A percentile compares a stretch with the other conserved stretches of the same genome.
These are phyloP conservation scores for Cariama cristata DNA, from an alignment of 2,113 vertebrate species.

Conservation along the genomic window DNA sequence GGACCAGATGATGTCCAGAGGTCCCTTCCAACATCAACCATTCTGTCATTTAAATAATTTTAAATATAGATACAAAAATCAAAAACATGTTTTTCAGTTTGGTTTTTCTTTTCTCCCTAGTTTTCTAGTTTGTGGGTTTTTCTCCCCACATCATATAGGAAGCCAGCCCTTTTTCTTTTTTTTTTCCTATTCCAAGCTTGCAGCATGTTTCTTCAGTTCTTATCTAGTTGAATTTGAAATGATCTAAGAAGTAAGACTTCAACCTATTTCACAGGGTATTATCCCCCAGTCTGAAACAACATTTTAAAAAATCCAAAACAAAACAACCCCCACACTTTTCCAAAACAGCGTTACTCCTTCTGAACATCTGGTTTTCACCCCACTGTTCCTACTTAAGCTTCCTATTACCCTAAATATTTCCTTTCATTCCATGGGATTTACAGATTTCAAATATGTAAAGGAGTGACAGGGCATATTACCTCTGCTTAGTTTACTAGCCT, in stretches of 20 bases:
- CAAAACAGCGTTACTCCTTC: neutral
- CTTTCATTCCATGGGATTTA: neutral
- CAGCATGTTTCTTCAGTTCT: neutral
- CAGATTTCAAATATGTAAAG: neutral
- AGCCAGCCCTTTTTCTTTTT: neutral
- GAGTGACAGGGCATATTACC: neutral
- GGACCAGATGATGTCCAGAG: neutral
- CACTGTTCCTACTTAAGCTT: neutral
- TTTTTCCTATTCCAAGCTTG: neutral
- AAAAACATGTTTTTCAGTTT: fast-evolving
- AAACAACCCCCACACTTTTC: neutral
- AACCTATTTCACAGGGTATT: neutral
- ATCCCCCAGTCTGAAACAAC: neutral
- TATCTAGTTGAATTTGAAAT: neutral
- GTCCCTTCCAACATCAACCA: neutral
- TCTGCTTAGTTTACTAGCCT: neutral
- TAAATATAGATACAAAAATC: neutral
- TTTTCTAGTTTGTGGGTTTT: neutral
- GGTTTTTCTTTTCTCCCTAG: neutral
- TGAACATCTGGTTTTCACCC: neutral
- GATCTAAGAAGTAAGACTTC: neutral
- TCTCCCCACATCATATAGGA: neutral
- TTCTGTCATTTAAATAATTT: neutral
- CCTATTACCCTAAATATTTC: neutral
- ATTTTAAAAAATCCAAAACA: neutral